These are phyloP conservation scores for Geophilus truncorum DNA, from an alignment of 2,888 invertebrate genomes.

Conservation along the genomic window DNA sequence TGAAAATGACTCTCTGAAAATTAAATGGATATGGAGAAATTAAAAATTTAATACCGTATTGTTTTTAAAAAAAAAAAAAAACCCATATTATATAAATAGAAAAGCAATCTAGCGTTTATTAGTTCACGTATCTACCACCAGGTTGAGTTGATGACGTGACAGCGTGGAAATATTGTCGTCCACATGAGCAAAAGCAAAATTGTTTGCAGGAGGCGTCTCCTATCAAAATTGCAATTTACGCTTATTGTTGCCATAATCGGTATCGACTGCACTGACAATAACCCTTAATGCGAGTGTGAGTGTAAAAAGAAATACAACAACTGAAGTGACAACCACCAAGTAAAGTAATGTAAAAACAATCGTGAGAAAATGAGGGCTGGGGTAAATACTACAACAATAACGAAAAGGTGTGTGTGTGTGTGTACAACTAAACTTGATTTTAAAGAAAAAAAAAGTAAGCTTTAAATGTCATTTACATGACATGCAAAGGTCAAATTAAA, in stretches of 20 bases:
- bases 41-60: not conserved
- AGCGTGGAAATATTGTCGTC: not conserved
- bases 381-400: not conserved
- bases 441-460: not conserved
- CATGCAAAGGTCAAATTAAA: too few relatives aligned
- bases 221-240: not conserved
- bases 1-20: slow-evolving; percentile 88
- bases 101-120: not conserved
- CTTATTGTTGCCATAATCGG: not conserved
- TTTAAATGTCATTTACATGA: not conserved
- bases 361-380: not conserved
- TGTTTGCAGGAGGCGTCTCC: not conserved
- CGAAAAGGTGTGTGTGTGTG: not conserved
- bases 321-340: not conserved
- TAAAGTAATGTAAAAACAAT: not conserved
- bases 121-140: not conserved
- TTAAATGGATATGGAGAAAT: not conserved
- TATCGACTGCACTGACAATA: not conserved
- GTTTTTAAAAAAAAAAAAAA: not conserved
- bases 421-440: not conserved
- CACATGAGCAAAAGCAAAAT: not conserved
- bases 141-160: not conserved
- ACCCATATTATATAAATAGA: not conserved
- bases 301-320: not conserved
- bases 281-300: not conserved